These are phyloP conservation scores for Lasioglossum leucozonium DNA, from an alignment of 2,888 invertebrate species.

Conservation along the genomic window DNA sequence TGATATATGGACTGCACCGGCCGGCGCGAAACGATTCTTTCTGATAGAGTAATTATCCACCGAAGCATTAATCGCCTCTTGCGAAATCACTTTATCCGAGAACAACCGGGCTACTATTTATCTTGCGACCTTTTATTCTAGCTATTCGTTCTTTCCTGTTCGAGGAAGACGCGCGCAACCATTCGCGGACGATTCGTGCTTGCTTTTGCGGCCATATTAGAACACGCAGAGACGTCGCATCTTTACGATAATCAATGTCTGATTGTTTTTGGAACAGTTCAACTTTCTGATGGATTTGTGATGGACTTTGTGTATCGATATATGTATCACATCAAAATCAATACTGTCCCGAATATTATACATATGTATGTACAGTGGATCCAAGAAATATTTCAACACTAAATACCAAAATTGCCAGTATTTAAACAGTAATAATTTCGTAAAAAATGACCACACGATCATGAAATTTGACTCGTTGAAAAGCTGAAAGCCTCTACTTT, in stretches of 20 bases:
- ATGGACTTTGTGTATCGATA: too few relatives aligned
- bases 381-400: too few relatives aligned
- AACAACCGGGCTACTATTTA: background rate
- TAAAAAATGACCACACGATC: too few relatives aligned
- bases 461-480: too few relatives aligned
- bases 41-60: background rate
- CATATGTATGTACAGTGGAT: too few relatives aligned
- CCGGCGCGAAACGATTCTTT: background rate
- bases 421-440: too few relatives aligned
- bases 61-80: background rate
- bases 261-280: too few relatives aligned
- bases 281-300: too few relatives aligned
- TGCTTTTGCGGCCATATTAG: background rate
- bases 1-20: background rate
- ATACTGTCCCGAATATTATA: too few relatives aligned
- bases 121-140: background rate
- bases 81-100: background rate
- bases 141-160: background rate
- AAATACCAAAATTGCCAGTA: too few relatives aligned
- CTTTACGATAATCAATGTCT: background rate
- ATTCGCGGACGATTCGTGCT: background rate
- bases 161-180: background rate
- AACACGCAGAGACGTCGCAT: background rate
- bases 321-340: too few relatives aligned
- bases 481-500: too few relatives aligned